Evolutionary conservation across 2,113 vertebrate genomes (phyloP).

Genomic region (Holacanthus passer): DNA sequence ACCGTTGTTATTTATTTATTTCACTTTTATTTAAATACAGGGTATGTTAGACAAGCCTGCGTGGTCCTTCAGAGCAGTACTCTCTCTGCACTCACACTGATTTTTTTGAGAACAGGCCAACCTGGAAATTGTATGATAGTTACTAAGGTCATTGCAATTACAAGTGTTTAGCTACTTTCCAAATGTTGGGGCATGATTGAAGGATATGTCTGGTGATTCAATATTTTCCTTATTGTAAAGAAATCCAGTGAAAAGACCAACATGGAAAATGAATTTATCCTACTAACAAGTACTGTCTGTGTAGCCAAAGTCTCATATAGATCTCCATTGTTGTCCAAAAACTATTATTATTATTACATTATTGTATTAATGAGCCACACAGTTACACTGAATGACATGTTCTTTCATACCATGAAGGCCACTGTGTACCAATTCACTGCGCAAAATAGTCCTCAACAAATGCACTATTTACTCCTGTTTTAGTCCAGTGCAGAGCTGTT

Average conservation of each 20-base stretch:
- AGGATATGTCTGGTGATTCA: not conserved
- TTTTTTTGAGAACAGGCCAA: not conserved
- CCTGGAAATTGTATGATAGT: not conserved
- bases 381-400: not conserved
- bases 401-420: not conserved
- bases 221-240: not conserved
- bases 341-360: not conserved
- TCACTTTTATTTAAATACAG: conserved; percentile 1
- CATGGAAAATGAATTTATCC: too few species aligned
- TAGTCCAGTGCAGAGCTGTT: not conserved
- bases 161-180: not conserved
- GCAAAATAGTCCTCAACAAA: not conserved
- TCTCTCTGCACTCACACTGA: not conserved
- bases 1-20: conserved; percentile 12
- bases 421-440: not conserved
- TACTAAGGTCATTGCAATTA: not conserved
- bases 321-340: not conserved
- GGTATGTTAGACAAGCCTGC: not conserved
- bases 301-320: too few species aligned
- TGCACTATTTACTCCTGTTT: not conserved
- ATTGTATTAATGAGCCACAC: not conserved
- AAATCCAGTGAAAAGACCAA: too few species aligned
- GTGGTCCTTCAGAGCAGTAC: not conserved
- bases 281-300: too few species aligned
- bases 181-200: not conserved